Evolutionary conservation across 2,113 vertebrate genomes (phyloP).

Genomic region (Xiphophorus hellerii): DNA sequence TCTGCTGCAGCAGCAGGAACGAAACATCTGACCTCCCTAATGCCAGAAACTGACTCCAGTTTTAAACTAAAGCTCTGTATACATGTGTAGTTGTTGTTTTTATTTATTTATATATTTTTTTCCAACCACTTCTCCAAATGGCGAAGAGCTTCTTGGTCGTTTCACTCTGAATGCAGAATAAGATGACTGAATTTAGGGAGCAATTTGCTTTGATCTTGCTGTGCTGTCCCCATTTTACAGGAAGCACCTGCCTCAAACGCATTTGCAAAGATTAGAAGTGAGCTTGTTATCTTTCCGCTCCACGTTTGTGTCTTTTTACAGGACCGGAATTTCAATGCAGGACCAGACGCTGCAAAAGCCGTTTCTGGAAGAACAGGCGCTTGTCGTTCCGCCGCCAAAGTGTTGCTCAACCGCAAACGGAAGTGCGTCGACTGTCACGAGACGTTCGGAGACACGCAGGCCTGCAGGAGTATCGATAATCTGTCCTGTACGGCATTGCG

Average conservation of each 20-base stretch:
- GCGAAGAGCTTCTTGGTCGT: constrained; percentile 50
- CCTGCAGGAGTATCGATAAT: constrained; percentile 28
- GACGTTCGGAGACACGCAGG: constrained; percentile 23
- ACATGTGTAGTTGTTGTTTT: constrained; percentile 25
- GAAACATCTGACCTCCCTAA: constrained; percentile 20
- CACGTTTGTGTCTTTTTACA: constrained; percentile 61
- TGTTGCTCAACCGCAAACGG: constrained; percentile 25
- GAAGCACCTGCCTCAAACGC: constrained; percentile 65
- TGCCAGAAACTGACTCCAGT: constrained; percentile 6
- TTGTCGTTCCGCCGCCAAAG: constrained; percentile 59
- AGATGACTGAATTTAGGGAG: constrained; percentile 56
- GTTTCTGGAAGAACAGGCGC: constrained; percentile 53
- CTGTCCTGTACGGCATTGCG: background rate
- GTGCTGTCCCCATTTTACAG: constrained; percentile 56
- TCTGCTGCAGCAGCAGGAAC: constrained; percentile 1
- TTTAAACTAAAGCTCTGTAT: constrained; percentile 24
- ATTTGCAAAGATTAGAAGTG: constrained; percentile 70
- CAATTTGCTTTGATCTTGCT: constrained; percentile 60
- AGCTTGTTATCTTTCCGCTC: constrained; percentile 70
- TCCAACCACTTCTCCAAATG: constrained; percentile 15
- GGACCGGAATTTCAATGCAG: constrained; percentile 73
- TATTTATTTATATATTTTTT: constrained; percentile 5
- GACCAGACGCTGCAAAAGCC: constrained; percentile 59
- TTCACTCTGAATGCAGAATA: constrained; percentile 32
- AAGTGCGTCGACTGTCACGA: constrained; percentile 4